Evolutionary conservation across 2,113 vertebrate species (phyloP).

Genomic region (Martes martes): DNA sequence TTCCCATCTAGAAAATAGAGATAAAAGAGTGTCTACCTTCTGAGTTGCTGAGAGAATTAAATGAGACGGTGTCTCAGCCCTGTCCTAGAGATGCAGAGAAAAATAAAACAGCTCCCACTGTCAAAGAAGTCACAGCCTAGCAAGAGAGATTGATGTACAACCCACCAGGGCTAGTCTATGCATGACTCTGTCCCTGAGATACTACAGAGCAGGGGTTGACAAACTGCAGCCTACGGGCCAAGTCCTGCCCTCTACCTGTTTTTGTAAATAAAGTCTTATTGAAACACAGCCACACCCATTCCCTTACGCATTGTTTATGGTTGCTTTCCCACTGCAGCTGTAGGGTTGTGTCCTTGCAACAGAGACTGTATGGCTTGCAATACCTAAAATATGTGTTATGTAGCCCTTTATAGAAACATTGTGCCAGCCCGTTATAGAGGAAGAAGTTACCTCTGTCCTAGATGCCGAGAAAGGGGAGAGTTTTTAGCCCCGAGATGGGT

Average conservation of each 20-base stretch:
- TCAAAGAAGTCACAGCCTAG: neutral
- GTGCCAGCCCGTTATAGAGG: neutral
- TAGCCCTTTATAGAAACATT: neutral
- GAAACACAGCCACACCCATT: neutral
- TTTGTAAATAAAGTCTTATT: slow-evolving; percentile 26
- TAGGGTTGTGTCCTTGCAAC: neutral
- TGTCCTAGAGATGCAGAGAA: neutral
- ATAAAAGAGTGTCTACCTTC: neutral
- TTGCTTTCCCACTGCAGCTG: too few species aligned
- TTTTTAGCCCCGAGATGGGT: neutral
- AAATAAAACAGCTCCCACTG: neutral
- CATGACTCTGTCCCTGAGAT: neutral
- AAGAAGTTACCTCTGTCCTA: neutral
- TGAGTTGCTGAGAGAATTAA: neutral
- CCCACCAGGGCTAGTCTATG: neutral
- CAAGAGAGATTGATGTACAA: neutral
- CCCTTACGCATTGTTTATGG: neutral
- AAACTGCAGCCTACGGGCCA: neutral
- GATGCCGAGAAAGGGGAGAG: neutral
- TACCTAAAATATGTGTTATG: neutral
- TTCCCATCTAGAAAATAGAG: neutral
- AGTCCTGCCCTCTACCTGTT: neutral
- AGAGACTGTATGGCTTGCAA: neutral
- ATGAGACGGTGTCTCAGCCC: neutral
- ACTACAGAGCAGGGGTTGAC: neutral